phyloP scores from a whole-genome alignment of 2,888 invertebrate species.

The Anthophora plumipes region DNA sequence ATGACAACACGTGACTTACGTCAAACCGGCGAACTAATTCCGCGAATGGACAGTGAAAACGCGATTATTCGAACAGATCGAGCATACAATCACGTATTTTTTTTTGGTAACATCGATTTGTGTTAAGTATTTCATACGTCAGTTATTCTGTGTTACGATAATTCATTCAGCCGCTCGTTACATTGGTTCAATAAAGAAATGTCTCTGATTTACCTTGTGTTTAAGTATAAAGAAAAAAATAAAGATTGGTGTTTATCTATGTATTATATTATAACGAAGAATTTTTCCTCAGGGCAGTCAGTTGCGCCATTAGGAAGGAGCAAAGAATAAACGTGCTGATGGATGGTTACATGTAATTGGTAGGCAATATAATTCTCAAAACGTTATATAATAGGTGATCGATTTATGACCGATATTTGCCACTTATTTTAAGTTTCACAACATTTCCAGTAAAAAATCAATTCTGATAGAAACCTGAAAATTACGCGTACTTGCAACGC shows the following conservation, averaged over 20 bases:
- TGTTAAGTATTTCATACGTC: neutral
- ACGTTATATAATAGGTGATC: neutral
- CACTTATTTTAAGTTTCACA: slow-evolving; percentile 13
- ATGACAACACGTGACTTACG: slow-evolving; percentile 21
- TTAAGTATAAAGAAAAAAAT: neutral
- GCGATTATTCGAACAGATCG: slow-evolving; percentile 7
- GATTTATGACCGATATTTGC: neutral
- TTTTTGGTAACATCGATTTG: neutral
- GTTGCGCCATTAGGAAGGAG: neutral
- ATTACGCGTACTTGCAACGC: neutral
- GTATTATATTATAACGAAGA: neutral
- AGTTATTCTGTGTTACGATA: neutral
- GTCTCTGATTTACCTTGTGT: neutral
- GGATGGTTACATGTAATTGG: neutral
- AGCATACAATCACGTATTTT: neutral
- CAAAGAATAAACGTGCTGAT: neutral
- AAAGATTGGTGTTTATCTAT: neutral
- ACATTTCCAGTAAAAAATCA: slow-evolving; percentile 16
- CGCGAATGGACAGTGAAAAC: neutral
- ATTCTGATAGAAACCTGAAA: slow-evolving; percentile 11
- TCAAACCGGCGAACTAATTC: slow-evolving; percentile 20
- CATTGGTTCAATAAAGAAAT: neutral
- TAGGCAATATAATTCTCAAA: neutral
- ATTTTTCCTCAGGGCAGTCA: neutral
- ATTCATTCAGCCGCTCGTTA: slow-evolving; percentile 12